Conservation (phyloP, 2,797 vertebrate species). For the Macroramphosus scolopax region DNA sequence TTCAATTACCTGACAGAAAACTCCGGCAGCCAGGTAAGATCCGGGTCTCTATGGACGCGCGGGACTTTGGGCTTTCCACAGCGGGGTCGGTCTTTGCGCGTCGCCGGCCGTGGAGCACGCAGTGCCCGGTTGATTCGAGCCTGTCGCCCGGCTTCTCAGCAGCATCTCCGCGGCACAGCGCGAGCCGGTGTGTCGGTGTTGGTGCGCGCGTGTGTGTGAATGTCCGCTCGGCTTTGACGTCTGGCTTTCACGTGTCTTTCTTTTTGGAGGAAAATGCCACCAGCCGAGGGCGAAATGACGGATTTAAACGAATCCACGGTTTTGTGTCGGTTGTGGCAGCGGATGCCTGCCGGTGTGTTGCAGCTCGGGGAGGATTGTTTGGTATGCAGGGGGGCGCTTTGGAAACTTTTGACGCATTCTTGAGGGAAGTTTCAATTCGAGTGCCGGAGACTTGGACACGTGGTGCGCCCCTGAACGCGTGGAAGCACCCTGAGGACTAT, state of each 20-base stretch:
- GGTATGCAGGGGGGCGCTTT: constrained; percentile 55
- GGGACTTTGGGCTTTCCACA: constrained; percentile 23
- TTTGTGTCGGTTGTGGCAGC: background rate
- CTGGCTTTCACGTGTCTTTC: constrained; percentile 74
- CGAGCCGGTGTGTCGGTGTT: constrained; percentile 31
- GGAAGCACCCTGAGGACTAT: constrained; percentile 32
- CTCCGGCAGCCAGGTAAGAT: constrained; percentile 87
- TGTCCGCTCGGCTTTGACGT: constrained; percentile 49
- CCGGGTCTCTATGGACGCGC: constrained; percentile 11
- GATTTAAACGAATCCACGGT: constrained; percentile 4
- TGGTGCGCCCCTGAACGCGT: constrained; percentile 51
- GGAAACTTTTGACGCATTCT: constrained; percentile 72
- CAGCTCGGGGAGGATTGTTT: constrained; percentile 38
- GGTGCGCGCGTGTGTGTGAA: constrained; percentile 1
- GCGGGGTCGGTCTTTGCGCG: constrained; percentile 35
- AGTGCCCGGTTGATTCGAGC: constrained; percentile 39
- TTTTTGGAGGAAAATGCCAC: constrained; percentile 57
- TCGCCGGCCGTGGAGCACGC: constrained; percentile 40
- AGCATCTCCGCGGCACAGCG: constrained; percentile 55
- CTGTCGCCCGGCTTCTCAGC: constrained; percentile 47
- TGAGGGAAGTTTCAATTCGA: constrained; percentile 57
- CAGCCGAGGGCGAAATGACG: constrained; percentile 2
- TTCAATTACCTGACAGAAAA: constrained; percentile 95
- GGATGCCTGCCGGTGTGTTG: constrained; percentile 16
- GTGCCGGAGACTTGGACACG: constrained; percentile 56